Conservation (phyloP, 2,888 invertebrate genomes). For the Thereva nobilitata region DNA sequence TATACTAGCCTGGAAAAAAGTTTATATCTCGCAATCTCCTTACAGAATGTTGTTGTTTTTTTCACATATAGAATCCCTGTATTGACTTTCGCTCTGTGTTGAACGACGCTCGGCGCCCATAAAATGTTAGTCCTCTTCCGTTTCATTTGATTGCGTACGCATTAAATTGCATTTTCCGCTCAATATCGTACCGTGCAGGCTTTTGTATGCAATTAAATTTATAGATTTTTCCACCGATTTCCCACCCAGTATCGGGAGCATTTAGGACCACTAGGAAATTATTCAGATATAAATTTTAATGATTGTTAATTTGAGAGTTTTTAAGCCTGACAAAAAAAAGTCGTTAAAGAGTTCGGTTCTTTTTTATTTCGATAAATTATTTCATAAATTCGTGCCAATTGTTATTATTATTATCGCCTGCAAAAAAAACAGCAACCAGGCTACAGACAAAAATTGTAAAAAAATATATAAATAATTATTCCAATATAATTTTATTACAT, state of each 20-base stretch:
- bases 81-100: no score
- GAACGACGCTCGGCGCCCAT: no score
- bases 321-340: constrained; percentile 14
- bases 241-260: constrained; percentile 4
- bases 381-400: no score
- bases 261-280: constrained; percentile 10
- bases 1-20: no score
- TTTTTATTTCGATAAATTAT: no score
- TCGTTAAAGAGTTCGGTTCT: no score
- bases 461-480: not conserved
- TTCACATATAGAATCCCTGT: no score
- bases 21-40: no score
- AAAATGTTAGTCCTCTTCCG: constrained; percentile 26
- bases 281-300: constrained; percentile 36
- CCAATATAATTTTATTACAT: constrained; percentile 40
- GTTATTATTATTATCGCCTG: not conserved
- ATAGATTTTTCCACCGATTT: constrained; percentile 11
- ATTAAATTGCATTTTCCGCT: constrained; percentile 32
- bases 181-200: constrained; percentile 16
- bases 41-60: no score
- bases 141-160: constrained; percentile 24
- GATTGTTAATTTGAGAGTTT: constrained; percentile 34
- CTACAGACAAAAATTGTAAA: no score
- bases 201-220: constrained; percentile 22
- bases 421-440: not conserved